A percentile compares a stretch with the other conserved stretches of the same genome.
These are phyloP conservation scores for Helogale parvula DNA, from an alignment of 2,113 vertebrate genomes.

Conservation along the genomic window DNA sequence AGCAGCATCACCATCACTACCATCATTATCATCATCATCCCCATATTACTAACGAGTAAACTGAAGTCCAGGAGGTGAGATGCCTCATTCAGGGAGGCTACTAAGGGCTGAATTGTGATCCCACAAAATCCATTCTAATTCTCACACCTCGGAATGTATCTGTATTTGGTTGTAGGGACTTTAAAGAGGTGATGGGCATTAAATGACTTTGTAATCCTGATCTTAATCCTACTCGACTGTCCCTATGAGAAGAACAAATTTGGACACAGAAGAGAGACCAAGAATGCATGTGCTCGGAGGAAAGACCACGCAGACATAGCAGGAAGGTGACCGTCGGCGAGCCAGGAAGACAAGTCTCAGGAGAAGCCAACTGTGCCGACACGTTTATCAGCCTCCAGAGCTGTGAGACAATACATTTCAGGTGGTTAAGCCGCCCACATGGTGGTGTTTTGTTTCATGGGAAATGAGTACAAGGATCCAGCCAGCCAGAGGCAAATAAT, in stretches of 20 bases:
- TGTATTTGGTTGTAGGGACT: neutral
- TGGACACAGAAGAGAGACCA: neutral
- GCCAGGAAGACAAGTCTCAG: neutral
- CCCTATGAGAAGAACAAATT: neutral
- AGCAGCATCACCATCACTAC: fast-evolving
- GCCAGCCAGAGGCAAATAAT: neutral
- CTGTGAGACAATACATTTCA: neutral
- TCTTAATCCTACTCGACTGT: neutral
- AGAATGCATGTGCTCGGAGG: neutral
- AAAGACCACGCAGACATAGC: neutral
- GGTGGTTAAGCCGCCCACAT: neutral
- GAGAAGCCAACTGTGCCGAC: neutral
- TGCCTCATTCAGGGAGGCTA: neutral
- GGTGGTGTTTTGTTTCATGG: neutral
- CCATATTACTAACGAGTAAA: neutral
- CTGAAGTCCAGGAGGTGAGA: neutral
- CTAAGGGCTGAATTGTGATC: neutral
- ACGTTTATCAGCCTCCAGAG: neutral
- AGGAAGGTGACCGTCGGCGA: neutral
- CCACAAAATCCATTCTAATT: neutral
- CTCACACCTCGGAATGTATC: neutral
- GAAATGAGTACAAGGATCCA: neutral
- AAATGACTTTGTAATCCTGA: neutral
- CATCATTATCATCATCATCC: fast-evolving
- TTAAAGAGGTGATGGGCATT: neutral